Base-by-base conservation (phyloP, 1,140 invertebrate species). In the Aricia agestis region DNA sequence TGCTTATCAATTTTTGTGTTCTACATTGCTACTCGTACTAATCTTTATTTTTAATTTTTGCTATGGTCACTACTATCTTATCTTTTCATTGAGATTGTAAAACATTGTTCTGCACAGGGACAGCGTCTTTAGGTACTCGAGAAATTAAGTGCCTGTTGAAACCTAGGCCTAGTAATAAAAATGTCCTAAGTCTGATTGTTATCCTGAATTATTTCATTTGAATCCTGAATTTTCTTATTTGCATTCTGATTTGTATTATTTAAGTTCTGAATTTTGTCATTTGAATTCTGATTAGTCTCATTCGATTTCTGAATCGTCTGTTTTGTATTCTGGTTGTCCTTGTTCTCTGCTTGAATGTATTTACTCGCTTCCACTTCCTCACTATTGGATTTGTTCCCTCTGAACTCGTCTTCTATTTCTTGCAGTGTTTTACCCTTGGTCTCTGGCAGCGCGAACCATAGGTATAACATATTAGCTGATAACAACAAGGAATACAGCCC, bases 401-500 rank as follows among this genome's bases (percentile, higher is more conserved):
- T 78, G 18, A 85, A 80, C 36, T 84, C 82, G 25, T 90, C 82
- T 67, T 90, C 87, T 32, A 90, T 90, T 67, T 87, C 73, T 58
- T 87, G 84, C 5, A 89, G 72, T 9, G 87, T 87, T 66, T 77
- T 85, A 0, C 79, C 84, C 68, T 78, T 85, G 0, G 87, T 89
- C 70, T 89, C 87, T 6, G 87, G 85, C 41, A 87, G 32, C n/a
- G 83, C 59, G 5, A 77, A 63, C 77, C 80, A 83, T 6, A 86
- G 71, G 1, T 84, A 70, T 2, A 77, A 25, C 17, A 86, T 72
- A 67, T 77, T 78, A n/a, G 77, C 74, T 6, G 67, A 66, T n/a
- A 87, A 59, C 17, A 89, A 68, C 0, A 66, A 67, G 7, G 78
- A 74, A 31, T 83, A 87, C 10, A 87, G 10, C 6, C 70, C 18